These are phyloP conservation scores for Henicopernis longicauda DNA, from an alignment of 2,113 vertebrate species.

Conservation along the genomic window DNA sequence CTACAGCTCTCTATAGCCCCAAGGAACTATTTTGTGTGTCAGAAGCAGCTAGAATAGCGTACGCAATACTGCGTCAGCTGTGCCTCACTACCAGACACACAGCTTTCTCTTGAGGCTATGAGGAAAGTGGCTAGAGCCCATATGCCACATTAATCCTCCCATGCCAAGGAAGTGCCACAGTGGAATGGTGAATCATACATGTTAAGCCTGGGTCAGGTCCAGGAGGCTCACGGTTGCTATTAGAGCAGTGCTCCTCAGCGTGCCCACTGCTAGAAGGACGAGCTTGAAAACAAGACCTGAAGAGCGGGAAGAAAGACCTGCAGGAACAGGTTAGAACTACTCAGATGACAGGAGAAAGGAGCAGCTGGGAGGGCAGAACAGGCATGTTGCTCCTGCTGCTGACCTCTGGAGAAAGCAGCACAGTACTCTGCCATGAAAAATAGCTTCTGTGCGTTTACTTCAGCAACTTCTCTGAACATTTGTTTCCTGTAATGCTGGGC, in stretches of 20 bases:
- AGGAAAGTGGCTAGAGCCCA: neutral
- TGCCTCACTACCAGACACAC: neutral
- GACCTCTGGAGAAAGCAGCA: neutral
- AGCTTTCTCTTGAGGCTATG: neutral
- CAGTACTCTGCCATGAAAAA: neutral
- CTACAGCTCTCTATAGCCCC: neutral
- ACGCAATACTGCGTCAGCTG: neutral
- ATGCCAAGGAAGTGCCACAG: neutral
- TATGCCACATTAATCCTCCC: neutral
- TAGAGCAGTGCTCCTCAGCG: neutral
- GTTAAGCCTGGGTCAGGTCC: neutral
- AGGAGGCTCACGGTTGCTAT: neutral
- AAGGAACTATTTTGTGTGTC: neutral
- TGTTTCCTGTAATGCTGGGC: neutral
- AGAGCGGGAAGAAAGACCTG: neutral
- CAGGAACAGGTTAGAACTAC: neutral
- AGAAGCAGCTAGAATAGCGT: neutral
- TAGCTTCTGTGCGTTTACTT: neutral
- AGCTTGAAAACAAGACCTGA: neutral
- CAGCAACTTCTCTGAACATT: neutral
- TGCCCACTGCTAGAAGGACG: neutral
- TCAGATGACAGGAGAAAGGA: neutral
- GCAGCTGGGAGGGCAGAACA: neutral
- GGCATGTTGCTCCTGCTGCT: fast-evolving
- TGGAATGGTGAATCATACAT: neutral